phyloP scores from a whole-genome alignment of 2,797 vertebrate species.

The Acanthis flammea region DNA sequence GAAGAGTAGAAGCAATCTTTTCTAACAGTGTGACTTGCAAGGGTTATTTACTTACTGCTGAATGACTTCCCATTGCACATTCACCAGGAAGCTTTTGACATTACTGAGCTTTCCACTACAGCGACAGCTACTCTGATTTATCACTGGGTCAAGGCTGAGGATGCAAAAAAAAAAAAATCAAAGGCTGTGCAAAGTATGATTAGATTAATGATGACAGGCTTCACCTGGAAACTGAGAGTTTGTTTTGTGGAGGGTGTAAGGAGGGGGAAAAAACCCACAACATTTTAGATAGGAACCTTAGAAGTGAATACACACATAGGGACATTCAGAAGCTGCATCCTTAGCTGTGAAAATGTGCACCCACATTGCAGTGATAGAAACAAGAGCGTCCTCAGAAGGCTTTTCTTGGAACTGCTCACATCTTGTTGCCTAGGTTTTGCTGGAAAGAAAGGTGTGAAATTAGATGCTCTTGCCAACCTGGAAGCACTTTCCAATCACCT shows the following conservation, averaged over 20 bases:
- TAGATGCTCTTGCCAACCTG: background rate
- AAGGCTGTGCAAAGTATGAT: background rate
- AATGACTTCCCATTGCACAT: conserved; percentile 54
- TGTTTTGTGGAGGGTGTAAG: background rate
- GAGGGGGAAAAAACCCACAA: fast-evolving
- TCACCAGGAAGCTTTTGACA: conserved; percentile 47
- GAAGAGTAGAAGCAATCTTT: background rate
- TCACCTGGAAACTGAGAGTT: conserved; percentile 9
- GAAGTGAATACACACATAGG: background rate
- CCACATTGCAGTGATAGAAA: background rate
- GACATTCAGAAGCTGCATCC: background rate
- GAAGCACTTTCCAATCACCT: background rate
- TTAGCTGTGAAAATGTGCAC: background rate
- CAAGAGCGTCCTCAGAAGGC: background rate
- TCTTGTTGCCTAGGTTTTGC: background rate
- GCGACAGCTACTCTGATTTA: background rate
- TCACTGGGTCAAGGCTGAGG: conserved; percentile 2
- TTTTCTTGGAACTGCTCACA: background rate
- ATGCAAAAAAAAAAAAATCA: background rate
- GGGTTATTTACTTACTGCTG: conserved; percentile 19
- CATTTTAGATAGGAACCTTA: background rate
- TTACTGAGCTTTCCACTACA: conserved; percentile 11
- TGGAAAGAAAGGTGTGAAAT: background rate
- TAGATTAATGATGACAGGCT: conserved; percentile 18
- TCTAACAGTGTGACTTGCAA: background rate